These are phyloP conservation scores for Isotomurus palustris DNA, from an alignment of 2,888 invertebrate genomes.

Conservation along the genomic window DNA sequence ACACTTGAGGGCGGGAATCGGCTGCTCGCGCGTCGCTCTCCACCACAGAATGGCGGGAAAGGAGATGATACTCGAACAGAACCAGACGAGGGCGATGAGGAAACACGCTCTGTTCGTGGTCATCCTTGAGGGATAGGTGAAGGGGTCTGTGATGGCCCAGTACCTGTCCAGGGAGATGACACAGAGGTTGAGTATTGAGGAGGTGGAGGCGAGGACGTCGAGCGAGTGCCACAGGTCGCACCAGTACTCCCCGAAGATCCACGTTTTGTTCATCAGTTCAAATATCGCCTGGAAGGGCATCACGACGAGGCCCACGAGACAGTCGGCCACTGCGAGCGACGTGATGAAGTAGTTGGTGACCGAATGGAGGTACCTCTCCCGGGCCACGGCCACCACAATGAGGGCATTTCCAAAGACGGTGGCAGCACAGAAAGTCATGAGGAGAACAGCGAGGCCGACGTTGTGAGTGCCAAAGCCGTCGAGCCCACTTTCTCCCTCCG, in stretches of 20 bases:
- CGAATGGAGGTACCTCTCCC: constrained; percentile 90
- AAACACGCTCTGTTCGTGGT: constrained; percentile 78
- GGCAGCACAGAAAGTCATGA: constrained; percentile 80
- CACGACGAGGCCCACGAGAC: constrained; percentile 90
- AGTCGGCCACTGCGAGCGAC: constrained; percentile 92
- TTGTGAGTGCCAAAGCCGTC: constrained; percentile 19
- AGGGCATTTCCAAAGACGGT: constrained; percentile 93
- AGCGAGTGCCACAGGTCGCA: constrained; percentile 97
- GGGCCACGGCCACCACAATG: constrained; percentile 86
- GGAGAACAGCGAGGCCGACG: constrained; percentile 51
- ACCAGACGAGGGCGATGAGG: constrained; percentile 91
- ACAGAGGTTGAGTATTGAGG: constrained; percentile 94
- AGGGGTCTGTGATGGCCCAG: constrained; percentile 98
- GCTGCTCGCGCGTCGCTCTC: constrained; percentile 74
- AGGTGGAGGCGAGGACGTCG: constrained; percentile 95
- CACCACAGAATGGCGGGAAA: constrained; percentile 98
- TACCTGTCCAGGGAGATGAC: constrained; percentile 95
- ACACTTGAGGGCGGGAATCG: constrained; percentile 76
- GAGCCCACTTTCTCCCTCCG: constrained; percentile 7
- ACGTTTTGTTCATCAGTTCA: constrained; percentile 80
- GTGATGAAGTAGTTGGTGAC: constrained; percentile 98
- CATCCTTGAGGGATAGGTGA: constrained; percentile 94
- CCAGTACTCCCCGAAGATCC: constrained; percentile 93
- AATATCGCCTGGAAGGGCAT: constrained; percentile 95
- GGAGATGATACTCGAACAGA: constrained; percentile 92